Percentiles rank a stretch among this genome's conserved stretches.
Conservation (phyloP, 2,888 invertebrate species). For the Diaprepes abbreviatus region DNA sequence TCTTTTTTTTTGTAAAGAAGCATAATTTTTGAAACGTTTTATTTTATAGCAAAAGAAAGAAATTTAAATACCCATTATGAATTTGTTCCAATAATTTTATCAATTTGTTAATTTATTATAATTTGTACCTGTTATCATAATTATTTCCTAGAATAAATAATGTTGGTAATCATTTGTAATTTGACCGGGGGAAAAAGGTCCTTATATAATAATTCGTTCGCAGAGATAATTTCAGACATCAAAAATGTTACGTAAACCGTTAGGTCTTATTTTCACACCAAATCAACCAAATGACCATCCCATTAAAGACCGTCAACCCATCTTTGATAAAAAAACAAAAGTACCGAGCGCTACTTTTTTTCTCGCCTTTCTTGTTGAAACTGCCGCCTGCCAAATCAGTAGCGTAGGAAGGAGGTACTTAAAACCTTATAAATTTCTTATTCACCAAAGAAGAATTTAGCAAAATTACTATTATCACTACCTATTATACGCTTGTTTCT, state of each 20-base stretch:
- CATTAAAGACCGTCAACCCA: constrained; percentile 31
- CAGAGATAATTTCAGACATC: constrained; percentile 5
- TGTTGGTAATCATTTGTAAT: not conserved
- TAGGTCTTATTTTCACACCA: constrained; percentile 37
- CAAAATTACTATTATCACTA: too few relatives aligned
- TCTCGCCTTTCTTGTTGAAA: not conserved
- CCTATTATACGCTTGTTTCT: too few relatives aligned
- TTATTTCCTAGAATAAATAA: not conserved
- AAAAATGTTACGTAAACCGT: constrained; percentile 23
- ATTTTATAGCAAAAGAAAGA: too few relatives aligned
- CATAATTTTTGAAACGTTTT: too few relatives aligned
- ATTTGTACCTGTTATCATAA: too few relatives aligned
- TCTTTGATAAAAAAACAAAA: constrained; percentile 27
- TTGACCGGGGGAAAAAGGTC: not conserved
- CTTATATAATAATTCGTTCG: not conserved
- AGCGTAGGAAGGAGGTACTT: constrained; percentile 19
- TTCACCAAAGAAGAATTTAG: too few relatives aligned
- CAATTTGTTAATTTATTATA: too few relatives aligned
- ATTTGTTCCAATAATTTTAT: too few relatives aligned
- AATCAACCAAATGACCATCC: constrained; percentile 34
- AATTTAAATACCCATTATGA: too few relatives aligned
- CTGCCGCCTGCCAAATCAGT: constrained; percentile 5
- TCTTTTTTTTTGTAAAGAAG: too few relatives aligned
- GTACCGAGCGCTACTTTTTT: constrained; percentile 2
- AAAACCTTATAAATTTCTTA: too few relatives aligned